phyloP scores from a whole-genome alignment of 2,888 invertebrate species.

The Liodrosophila aerea region DNA sequence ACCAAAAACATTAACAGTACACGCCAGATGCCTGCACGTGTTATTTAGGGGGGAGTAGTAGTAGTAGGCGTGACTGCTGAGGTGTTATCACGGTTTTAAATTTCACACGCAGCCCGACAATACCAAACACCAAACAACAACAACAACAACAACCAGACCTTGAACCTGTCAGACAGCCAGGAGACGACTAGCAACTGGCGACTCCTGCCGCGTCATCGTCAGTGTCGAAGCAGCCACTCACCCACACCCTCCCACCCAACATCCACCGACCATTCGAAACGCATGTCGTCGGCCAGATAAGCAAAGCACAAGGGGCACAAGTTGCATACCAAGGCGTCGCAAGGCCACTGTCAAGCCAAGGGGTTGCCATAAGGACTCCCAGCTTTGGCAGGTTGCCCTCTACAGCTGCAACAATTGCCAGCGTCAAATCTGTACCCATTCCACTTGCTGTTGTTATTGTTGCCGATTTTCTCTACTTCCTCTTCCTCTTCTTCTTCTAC shows the following conservation, averaged over 20 bases:
- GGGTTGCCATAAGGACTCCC: slow-evolving; percentile 45
- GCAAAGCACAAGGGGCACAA: slow-evolving; percentile 50
- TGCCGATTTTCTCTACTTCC: slow-evolving; percentile 1
- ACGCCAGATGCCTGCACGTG: slow-evolving; percentile 41
- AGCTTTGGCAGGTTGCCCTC: slow-evolving; percentile 36
- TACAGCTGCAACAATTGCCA: slow-evolving; percentile 63
- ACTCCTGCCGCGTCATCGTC: slow-evolving; percentile 58
- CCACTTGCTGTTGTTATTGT: slow-evolving; percentile 5
- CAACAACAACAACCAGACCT: no score
- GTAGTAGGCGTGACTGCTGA: slow-evolving; percentile 44
- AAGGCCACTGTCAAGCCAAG: slow-evolving; percentile 66
- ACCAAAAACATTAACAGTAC: slow-evolving; percentile 54
- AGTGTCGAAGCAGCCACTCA: slow-evolving; percentile 17
- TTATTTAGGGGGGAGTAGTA: not conserved
- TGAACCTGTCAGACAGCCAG: slow-evolving; percentile 76
- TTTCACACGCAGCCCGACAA: slow-evolving; percentile 74
- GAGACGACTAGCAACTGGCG: slow-evolving; percentile 32
- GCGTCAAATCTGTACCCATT: slow-evolving; percentile 40
- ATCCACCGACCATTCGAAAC: no score
- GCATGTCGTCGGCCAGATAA: slow-evolving; percentile 68
- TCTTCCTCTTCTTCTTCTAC: not conserved
- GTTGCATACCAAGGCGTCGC: slow-evolving; percentile 72
- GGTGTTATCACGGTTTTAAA: slow-evolving; percentile 79
- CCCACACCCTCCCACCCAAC: not conserved
- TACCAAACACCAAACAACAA: no score